Evolutionary conservation across 2,113 vertebrate species (phyloP), one percentile per base, ranked within the genome.

Genomic region (Oreochromis aureus): DNA sequence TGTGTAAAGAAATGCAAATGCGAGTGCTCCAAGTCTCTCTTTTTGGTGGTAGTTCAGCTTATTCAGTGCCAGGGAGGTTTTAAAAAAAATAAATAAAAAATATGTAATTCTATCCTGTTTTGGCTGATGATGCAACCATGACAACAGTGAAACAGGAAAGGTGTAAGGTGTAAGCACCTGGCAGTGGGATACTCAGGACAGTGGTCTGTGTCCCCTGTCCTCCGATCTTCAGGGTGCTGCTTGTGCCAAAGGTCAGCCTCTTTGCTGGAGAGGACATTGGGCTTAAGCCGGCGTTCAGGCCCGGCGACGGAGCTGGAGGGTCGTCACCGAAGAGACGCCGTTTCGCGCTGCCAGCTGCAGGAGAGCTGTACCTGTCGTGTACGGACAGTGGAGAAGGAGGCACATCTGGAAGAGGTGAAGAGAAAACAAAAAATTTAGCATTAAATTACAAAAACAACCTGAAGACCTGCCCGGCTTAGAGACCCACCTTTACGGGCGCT

Each of bases 311-410:
- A 0, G 82, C 92, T 85, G 89, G 96, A 89, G 86, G 91, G 73
- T 99, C 98, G n/a, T 99, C 98, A 8, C 97, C 98, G 61, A 99
- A 99, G 19, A 99, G 97, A 56, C 98, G 97, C 3, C 98, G 97
- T 82, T 98, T 99, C 2, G 98, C 99, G 71, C 98, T 98, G 69
- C 99, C 99, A 2, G 99, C 99, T 1, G 97, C 91, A 6, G 99
- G 99, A 46, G 99, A 99, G 93, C 97, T 99, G 94, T 98, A 99
- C 56, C 99, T 96, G 88, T 99, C 99, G 0, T 99, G 98, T 58
- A 99, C 97, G 0, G 97, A 98, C 78, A 99, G 95, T 0, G 98
- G 96, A 0, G 96, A 96, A 2, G 96, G 96, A 41, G 97, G 98
- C 30, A 96, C 10, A 41, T 98, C 98, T 99, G 91, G 53, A 56